Percentiles rank a stretch among this genome's conserved stretches.
These are phyloP conservation scores for Mus minutoides DNA, from an alignment of 2,797 vertebrate species.

Conservation along the genomic window DNA sequence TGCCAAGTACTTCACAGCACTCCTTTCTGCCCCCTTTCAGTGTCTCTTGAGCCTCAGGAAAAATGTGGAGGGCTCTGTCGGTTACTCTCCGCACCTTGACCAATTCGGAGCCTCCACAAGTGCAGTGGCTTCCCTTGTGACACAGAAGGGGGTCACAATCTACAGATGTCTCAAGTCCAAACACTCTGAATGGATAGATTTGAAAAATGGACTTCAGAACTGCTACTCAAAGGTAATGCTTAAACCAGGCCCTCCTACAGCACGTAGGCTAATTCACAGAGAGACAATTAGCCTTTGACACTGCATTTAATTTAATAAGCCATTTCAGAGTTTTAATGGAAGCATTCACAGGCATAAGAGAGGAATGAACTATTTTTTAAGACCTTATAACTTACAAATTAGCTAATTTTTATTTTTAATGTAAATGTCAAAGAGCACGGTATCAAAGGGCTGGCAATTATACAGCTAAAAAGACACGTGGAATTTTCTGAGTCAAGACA, in stretches of 20 bases:
- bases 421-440: conserved; percentile 70
- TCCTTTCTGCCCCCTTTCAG: neutral
- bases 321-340: conserved; percentile 72
- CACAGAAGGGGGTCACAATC: neutral
- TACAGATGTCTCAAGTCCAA: neutral
- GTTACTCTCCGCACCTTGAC: neutral
- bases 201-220: conserved; percentile 53
- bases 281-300: conserved; percentile 76
- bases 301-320: conserved; percentile 76
- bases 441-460: conserved; percentile 67
- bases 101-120: neutral
- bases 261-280: conserved; percentile 57
- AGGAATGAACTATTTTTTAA: conserved; percentile 68
- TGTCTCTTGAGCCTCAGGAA: neutral
- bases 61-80: neutral
- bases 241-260: conserved; percentile 42
- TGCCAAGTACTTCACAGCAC: neutral
- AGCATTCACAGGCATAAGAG: conserved; percentile 61
- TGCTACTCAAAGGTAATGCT: conserved; percentile 39
- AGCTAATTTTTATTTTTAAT: conserved; percentile 79
- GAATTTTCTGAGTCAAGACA: conserved; percentile 11
- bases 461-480: neutral
- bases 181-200: neutral
- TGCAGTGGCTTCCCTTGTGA: neutral
- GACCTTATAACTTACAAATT: conserved; percentile 76